Evolutionary conservation across 2,113 vertebrate genomes (phyloP).

Genomic region (Lipotes vexillifer): DNA sequence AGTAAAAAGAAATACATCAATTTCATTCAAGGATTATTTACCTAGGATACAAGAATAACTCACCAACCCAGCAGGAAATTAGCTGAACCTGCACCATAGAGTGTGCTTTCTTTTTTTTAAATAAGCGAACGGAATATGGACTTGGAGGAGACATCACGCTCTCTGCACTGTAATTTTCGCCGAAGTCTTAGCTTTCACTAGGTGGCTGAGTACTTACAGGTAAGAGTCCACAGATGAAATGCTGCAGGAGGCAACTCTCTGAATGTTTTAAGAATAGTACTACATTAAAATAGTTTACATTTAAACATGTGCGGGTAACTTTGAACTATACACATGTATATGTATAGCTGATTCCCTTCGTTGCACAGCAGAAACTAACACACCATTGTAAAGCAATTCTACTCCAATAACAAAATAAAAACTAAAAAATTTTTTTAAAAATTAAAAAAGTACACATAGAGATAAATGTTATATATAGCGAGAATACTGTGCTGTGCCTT

Average conservation of each 20-base stretch:
- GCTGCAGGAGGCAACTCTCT: not conserved
- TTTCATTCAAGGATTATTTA: conserved; percentile 45
- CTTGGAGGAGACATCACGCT: not conserved
- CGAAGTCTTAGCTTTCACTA: not conserved
- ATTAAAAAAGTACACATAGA: too few species aligned
- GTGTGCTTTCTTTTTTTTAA: not conserved
- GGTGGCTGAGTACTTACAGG: not conserved
- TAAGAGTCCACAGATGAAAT: not conserved
- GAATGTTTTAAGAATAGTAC: not conserved
- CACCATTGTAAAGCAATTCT: too few species aligned
- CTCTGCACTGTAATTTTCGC: not conserved
- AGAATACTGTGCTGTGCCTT: not conserved
- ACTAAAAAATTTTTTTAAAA: too few species aligned
- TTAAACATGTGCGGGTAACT: not conserved
- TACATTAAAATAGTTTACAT: not conserved
- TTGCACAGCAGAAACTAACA: not conserved
- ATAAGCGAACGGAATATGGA: not conserved
- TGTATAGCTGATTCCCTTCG: too few species aligned
- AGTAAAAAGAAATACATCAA: conserved; percentile 23
- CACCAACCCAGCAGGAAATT: conserved; percentile 26
- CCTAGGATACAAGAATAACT: conserved; percentile 1
- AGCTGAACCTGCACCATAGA: not conserved
- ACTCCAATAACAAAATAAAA: too few species aligned
- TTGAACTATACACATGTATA: not conserved
- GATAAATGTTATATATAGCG: not conserved